phyloP scores from a whole-genome alignment of 2,113 vertebrate species.

The Pseudopodoces humilis region DNA sequence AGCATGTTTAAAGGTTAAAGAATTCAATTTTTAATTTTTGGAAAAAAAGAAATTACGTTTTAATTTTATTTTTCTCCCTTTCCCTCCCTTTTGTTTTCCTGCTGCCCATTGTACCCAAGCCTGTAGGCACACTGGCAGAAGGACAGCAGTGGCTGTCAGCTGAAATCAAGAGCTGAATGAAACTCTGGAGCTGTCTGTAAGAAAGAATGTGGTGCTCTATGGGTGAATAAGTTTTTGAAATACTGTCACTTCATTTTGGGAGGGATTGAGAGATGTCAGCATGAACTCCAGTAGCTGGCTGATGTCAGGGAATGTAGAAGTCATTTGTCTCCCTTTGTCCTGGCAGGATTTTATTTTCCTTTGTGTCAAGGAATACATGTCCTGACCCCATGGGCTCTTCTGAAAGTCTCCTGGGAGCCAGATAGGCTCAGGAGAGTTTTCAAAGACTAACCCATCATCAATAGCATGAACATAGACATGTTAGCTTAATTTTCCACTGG shows the following conservation, averaged over 20 bases:
- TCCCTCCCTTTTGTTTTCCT: background rate
- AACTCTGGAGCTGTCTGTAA: background rate
- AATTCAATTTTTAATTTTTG: slow-evolving; percentile 31
- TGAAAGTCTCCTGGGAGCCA: background rate
- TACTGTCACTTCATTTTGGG: background rate
- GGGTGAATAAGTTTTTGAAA: background rate
- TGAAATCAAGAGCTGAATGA: background rate
- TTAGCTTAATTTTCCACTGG: slow-evolving; percentile 7
- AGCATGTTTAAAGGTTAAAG: slow-evolving; percentile 72
- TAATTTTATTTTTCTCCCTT: background rate
- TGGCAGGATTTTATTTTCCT: background rate
- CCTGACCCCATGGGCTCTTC: background rate
- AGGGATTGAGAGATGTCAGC: background rate
- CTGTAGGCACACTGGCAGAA: background rate
- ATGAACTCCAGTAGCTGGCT: background rate
- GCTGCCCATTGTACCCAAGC: background rate
- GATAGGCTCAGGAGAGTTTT: background rate
- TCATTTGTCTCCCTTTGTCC: background rate
- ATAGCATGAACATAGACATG: background rate
- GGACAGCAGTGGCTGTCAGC: background rate
- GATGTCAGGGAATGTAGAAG: background rate
- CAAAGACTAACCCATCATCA: background rate
- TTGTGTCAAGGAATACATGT: background rate
- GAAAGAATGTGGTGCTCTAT: background rate
- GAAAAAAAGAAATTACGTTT: background rate